These are phyloP conservation scores for Tenodera sinensis DNA, from an alignment of 2,888 invertebrate genomes.

Conservation along the genomic window DNA sequence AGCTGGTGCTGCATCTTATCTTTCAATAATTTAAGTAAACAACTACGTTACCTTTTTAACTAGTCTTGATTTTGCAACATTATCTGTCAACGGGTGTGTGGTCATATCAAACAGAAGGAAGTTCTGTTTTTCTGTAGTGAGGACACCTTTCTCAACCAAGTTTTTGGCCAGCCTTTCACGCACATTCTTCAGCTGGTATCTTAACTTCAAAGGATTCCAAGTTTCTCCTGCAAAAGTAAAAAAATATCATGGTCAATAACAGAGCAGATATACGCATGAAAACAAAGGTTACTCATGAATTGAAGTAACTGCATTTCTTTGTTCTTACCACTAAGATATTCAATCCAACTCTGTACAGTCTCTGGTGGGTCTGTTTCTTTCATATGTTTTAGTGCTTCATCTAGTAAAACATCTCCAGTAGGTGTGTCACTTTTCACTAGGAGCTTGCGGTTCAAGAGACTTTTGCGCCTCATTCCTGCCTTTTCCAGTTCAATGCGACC, in stretches of 20 bases:
- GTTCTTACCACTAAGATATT: slow-evolving; percentile 88
- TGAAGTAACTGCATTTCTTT: not conserved
- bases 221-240: slow-evolving; percentile 76
- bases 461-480: slow-evolving; percentile 93
- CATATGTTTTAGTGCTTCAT: slow-evolving; percentile 94
- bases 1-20: too few relatives aligned
- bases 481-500: slow-evolving; percentile 95
- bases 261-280: not conserved
- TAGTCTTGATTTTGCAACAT: slow-evolving; percentile 89
- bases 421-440: slow-evolving; percentile 83
- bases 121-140: slow-evolving; percentile 99
- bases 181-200: slow-evolving; percentile 98
- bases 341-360: slow-evolving; percentile 98
- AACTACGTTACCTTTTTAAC: slow-evolving; percentile 78
- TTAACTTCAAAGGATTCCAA: slow-evolving; percentile 98
- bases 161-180: slow-evolving; percentile 98
- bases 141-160: slow-evolving; percentile 97
- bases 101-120: slow-evolving; percentile 99
- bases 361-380: slow-evolving; percentile 98
- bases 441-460: slow-evolving; percentile 81
- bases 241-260: not conserved
- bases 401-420: slow-evolving; percentile 94
- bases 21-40: not conserved
- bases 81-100: slow-evolving; percentile 96
- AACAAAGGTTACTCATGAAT: not conserved